phyloP scores from a whole-genome alignment of 2,888 invertebrate species.

The Sarcophaga rosellei region DNA sequence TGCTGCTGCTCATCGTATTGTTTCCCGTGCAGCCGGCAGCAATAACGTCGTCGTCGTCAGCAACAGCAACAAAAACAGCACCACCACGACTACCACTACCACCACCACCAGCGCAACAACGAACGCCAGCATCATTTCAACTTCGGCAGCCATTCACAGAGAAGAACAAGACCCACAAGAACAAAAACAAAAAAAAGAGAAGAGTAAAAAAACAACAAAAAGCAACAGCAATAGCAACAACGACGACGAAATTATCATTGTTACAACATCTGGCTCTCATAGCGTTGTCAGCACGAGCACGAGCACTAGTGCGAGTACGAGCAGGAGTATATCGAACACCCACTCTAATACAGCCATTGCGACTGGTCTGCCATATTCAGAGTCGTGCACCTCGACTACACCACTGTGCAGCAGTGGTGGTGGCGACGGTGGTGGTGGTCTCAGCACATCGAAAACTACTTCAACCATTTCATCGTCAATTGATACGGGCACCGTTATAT shows the following conservation, averaged over 20 bases:
- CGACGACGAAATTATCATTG: constrained; percentile 52
- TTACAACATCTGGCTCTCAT: constrained; percentile 40
- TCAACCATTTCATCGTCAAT: constrained; percentile 70
- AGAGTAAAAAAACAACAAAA: constrained; percentile 14
- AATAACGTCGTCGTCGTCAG: constrained; percentile 67
- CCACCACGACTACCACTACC: constrained; percentile 28
- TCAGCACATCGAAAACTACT: constrained; percentile 50
- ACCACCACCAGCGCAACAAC: constrained; percentile 27
- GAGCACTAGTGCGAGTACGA: not conserved
- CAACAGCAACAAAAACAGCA: constrained; percentile 47
- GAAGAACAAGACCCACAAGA: constrained; percentile 16
- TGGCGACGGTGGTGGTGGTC: constrained; percentile 33
- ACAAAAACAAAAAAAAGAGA: constrained; percentile 27
- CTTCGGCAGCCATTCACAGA: constrained; percentile 57
- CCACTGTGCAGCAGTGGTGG: constrained; percentile 1
- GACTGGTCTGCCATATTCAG: constrained; percentile 52
- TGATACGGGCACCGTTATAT: constrained; percentile 68
- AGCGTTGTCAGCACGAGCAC: constrained; percentile 24
- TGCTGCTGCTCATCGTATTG: constrained; percentile 70
- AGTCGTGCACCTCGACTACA: constrained; percentile 43
- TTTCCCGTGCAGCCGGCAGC: constrained; percentile 68
- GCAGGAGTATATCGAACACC: constrained; percentile 26
- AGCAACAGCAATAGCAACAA: constrained; percentile 28
- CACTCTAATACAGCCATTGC: constrained; percentile 40
- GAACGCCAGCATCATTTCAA: constrained; percentile 48